These are phyloP conservation scores for Campoletis sonorensis DNA, from an alignment of 1,140 invertebrate genomes.

Conservation along the genomic window DNA sequence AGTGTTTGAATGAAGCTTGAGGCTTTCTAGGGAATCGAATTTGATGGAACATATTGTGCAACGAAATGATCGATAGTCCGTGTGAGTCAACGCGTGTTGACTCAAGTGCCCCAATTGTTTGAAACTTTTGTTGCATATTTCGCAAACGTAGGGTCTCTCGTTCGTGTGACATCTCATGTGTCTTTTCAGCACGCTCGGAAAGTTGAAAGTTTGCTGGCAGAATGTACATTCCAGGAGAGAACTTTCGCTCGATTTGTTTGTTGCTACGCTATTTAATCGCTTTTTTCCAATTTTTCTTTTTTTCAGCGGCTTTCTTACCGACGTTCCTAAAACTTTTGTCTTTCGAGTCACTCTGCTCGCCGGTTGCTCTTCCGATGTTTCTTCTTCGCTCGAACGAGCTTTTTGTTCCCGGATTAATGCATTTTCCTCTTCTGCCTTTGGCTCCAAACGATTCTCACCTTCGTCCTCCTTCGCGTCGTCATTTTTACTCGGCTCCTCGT, in stretches of 20 bases:
- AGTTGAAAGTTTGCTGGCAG: slow-evolving; percentile 66
- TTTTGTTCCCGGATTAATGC: slow-evolving; percentile 12
- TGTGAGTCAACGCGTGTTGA: slow-evolving; percentile 77
- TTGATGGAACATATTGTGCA: slow-evolving; percentile 60
- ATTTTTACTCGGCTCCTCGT: slow-evolving; percentile 15
- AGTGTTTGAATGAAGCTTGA: slow-evolving; percentile 59
- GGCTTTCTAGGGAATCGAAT: slow-evolving; percentile 58
- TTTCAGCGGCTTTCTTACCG: slow-evolving; percentile 8
- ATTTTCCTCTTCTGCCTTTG: background rate
- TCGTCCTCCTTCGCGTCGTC: background rate
- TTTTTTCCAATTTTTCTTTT: background rate
- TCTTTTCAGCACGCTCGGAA: slow-evolving; percentile 78
- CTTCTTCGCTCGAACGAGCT: background rate
- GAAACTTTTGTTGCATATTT: slow-evolving; percentile 77
- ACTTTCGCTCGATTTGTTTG: slow-evolving; percentile 23
- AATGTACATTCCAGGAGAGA: slow-evolving; percentile 56
- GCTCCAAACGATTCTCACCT: background rate
- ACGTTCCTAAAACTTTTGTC: background rate
- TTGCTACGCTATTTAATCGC: background rate
- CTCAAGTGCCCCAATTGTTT: slow-evolving; percentile 77
- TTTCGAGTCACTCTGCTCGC: background rate
- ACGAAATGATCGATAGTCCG: slow-evolving; percentile 71
- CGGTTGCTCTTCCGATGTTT: background rate
- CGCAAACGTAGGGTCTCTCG: slow-evolving; percentile 80
- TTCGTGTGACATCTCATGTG: slow-evolving; percentile 87